Percentiles rank a stretch among this genome's conserved stretches.
Evolutionary conservation across 2,113 vertebrate species (phyloP).

Genomic region (Xerus inauris): DNA sequence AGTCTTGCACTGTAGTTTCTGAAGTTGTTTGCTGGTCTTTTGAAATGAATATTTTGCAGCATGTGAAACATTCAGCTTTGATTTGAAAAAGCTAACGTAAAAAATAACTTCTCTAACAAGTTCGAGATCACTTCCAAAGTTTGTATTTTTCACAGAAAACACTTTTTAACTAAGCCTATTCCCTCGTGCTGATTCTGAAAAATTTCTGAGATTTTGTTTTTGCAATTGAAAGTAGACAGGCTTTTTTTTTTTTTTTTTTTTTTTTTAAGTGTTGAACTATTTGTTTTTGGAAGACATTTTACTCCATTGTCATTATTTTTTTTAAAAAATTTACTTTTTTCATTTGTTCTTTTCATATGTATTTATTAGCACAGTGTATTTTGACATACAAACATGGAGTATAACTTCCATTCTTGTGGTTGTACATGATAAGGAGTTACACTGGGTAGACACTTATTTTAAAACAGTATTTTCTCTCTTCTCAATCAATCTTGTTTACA

Average conservation of each 20-base stretch:
- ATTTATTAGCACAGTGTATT: no score
- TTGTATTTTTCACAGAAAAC: not conserved
- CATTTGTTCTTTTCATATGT: no score
- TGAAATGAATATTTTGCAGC: not conserved
- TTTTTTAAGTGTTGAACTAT: no score
- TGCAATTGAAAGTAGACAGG: not conserved
- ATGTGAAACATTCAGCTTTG: not conserved
- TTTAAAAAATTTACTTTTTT: no score
- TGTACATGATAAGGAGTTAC: no score
- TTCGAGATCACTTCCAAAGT: not conserved
- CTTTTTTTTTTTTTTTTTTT: no score
- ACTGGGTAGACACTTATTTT: not conserved
- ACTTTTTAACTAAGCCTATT: not conserved
- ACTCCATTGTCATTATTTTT: no score
- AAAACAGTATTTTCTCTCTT: not conserved
- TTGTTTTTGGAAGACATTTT: no score
- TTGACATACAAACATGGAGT: no score
- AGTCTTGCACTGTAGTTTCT: not conserved
- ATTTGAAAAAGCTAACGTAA: conserved; percentile 8
- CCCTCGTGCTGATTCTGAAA: not conserved
- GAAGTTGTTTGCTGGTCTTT: not conserved
- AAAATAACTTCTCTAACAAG: not conserved
- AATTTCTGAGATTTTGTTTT: not conserved
- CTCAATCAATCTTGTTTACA: not conserved
- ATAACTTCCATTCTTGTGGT: no score